A percentile compares a stretch with the other conserved stretches of the same genome.
phyloP scores from a whole-genome alignment of 2,113 vertebrate genomes.

The Taxidea taxus region DNA sequence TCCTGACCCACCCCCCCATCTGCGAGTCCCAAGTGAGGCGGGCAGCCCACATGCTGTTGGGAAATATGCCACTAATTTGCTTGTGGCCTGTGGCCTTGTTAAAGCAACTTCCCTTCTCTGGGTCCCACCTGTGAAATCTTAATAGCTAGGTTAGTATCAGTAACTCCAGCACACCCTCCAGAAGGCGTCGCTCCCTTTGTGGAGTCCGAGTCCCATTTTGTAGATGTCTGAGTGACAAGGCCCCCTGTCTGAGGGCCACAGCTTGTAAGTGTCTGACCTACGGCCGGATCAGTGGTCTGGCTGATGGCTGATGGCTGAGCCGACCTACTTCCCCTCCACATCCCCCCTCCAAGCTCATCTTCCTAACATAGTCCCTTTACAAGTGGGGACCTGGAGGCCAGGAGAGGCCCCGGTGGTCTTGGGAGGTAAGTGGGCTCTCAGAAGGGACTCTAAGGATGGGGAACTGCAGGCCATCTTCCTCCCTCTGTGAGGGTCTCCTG shows the following conservation, averaged over 20 bases:
- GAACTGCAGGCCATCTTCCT: neutral
- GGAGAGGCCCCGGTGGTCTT: neutral
- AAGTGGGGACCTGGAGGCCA: neutral
- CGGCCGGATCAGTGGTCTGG: neutral
- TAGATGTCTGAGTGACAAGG: neutral
- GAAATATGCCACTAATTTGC: neutral
- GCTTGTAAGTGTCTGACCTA: neutral
- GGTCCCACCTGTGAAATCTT: neutral
- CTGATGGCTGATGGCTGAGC: neutral
- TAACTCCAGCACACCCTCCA: neutral
- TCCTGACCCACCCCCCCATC: neutral
- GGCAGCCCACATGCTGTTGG: neutral
- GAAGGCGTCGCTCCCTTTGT: neutral
- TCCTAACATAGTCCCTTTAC: neutral
- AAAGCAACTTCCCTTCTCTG: slow-evolving; percentile 20
- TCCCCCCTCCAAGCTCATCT: neutral
- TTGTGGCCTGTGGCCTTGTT: slow-evolving; percentile 21
- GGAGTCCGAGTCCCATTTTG: neutral
- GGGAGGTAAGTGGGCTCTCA: neutral
- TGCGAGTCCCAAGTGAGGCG: neutral
- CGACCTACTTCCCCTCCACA: neutral
- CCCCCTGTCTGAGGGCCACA: neutral
- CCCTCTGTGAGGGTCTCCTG: neutral
- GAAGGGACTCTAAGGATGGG: too few relatives aligned
- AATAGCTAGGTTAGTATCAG: neutral